Percentiles rank a stretch among this genome's conserved stretches.
Evolutionary conservation across 2,888 invertebrate species (phyloP).

Genomic region (Plemyria rubiginata): DNA sequence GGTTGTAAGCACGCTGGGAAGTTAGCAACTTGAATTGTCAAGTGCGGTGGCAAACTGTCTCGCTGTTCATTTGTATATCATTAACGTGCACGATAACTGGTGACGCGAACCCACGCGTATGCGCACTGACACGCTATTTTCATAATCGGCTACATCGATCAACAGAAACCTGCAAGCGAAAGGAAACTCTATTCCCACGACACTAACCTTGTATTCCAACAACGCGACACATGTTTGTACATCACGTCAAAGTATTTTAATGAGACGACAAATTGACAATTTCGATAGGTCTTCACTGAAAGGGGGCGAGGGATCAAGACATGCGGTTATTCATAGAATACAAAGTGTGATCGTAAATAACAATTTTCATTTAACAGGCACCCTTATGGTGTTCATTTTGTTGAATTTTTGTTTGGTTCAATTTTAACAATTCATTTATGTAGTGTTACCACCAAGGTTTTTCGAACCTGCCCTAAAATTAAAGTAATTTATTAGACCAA

Average conservation of each 20-base stretch:
- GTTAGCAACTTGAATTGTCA: slow-evolving; percentile 34
- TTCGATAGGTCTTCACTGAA: slow-evolving; percentile 41
- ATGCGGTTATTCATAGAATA: slow-evolving; percentile 31
- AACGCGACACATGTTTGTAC: slow-evolving; percentile 34
- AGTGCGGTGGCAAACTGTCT: slow-evolving; percentile 46
- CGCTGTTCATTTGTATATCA: slow-evolving; percentile 66
- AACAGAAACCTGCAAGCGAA: slow-evolving; percentile 25
- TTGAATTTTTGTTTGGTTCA: not conserved
- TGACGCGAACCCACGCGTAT: slow-evolving; percentile 17
- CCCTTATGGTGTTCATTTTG: slow-evolving; percentile 12
- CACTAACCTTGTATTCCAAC: slow-evolving; percentile 25
- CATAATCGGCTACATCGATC: slow-evolving; percentile 64
- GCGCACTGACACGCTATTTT: slow-evolving; percentile 65
- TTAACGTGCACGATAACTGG: slow-evolving; percentile 49
- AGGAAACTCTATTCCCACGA: slow-evolving; percentile 19
- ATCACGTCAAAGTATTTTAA: slow-evolving; percentile 42
- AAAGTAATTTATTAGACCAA: slow-evolving; percentile 27
- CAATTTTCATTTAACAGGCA: slow-evolving; percentile 23
- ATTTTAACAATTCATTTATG: slow-evolving; percentile 1
- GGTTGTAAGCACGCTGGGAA: not conserved
- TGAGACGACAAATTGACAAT: slow-evolving; percentile 43
- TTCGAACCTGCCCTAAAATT: slow-evolving; percentile 15
- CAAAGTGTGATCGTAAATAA: slow-evolving; percentile 26
- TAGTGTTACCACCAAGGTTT: slow-evolving; percentile 9
- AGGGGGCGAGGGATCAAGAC: slow-evolving; percentile 35